phyloP scores from a whole-genome alignment of 2,113 vertebrate species.

The Morone saxatilis region DNA sequence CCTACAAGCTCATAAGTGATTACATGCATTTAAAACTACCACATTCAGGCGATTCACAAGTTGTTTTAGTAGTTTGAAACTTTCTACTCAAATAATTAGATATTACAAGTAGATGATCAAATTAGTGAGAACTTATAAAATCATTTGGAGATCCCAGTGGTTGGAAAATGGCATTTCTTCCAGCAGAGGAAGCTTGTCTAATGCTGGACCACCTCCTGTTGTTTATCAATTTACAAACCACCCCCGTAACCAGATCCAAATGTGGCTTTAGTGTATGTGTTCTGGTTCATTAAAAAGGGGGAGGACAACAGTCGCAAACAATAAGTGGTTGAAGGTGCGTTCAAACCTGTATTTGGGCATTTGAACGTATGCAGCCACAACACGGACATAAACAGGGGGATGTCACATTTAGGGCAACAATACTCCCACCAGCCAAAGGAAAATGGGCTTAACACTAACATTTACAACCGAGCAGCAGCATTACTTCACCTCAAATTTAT shows the following conservation, averaged over 20 bases:
- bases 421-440: no score
- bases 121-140: background rate
- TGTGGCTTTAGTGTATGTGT: no score
- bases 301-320: background rate
- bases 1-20: background rate
- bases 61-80: background rate
- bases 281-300: no score
- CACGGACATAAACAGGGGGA: background rate
- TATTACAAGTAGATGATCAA: background rate
- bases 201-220: background rate
- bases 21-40: background rate
- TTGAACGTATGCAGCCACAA: conserved; percentile 1
- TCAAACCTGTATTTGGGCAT: background rate
- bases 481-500: background rate
- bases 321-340: background rate
- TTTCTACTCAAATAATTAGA: background rate
- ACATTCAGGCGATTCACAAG: background rate
- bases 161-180: background rate
- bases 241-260: background rate
- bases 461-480: no score
- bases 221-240: background rate
- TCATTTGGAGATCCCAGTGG: background rate
- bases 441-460: no score
- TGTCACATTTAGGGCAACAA: no score
- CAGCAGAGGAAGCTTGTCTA: background rate